Base-by-base conservation (phyloP, 2,888 invertebrate species). In the Caenorhabditis uteleia region DNA sequence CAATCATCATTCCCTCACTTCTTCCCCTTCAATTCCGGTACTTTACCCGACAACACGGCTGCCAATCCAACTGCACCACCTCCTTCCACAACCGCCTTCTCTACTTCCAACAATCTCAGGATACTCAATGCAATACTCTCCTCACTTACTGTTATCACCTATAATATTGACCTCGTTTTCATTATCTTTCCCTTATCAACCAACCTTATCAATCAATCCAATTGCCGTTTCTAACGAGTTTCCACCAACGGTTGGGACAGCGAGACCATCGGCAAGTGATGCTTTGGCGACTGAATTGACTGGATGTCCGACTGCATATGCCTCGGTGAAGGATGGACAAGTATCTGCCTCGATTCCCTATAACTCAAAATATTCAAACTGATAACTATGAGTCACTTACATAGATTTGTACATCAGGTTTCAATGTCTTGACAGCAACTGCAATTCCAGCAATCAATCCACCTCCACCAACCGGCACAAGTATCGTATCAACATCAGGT, bases 401-500 rank as follows among this genome's bases (percentile, higher is more conserved):
- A 83, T 93, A 92, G 47, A 95, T 89, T 82, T 90, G 88, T 1
- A 91, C 89, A 55, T 88, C 86, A 0, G 94, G 93, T 62, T 90
- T 89, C 10, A 95, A 86, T 14, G 90, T 90, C 84, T 95, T 95
- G 53, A 93, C 88, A 2, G 93, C 94, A 0, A 92, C 88, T 3
- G 92, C 92, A 12, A 92, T 89, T 0, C 95, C 95, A 0, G 95
- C 94, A 49, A 95, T 88, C 2, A 95, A 87, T 0, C 95, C 95
- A 1, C 91, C 93, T n/a, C 94, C 95, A 0, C 95, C 95, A 0
- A 93, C 91, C 0, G 95, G 95, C 16, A 95, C 89, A 20, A 95
- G 87, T 26, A 94, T 89, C 0, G 93, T 93, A 84, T 95, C 93
- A 14, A 93, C 88, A 56, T 91, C 88, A 0, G 89, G 14, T 2